A percentile compares a stretch with the other conserved stretches of the same genome.
Evolutionary conservation across 2,797 vertebrate species (phyloP).

Genomic region (Leptoclinus maculatus): DNA sequence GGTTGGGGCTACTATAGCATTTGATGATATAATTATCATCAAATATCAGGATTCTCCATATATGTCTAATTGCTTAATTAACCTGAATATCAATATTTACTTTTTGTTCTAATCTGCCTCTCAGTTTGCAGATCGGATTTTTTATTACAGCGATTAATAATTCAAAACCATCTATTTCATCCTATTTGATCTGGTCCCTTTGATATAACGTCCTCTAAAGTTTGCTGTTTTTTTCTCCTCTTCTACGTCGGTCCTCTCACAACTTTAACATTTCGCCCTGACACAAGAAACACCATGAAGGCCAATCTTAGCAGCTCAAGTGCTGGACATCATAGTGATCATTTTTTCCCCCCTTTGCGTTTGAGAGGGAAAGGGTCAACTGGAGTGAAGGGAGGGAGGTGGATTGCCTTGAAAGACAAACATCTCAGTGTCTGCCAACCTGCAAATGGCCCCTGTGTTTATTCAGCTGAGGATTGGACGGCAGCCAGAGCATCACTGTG

Average conservation of each 20-base stretch:
- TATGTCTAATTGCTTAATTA: slow-evolving; percentile 67
- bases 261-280: slow-evolving; percentile 37
- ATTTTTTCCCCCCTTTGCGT: slow-evolving; percentile 55
- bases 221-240: slow-evolving; percentile 12
- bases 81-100: slow-evolving; percentile 56
- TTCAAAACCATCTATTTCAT: slow-evolving; percentile 50
- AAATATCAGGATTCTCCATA: slow-evolving; percentile 57
- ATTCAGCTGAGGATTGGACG: slow-evolving; percentile 91
- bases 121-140: slow-evolving; percentile 58
- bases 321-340: slow-evolving; percentile 25
- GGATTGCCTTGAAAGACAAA: slow-evolving; percentile 79
- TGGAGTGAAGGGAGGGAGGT: slow-evolving; percentile 56
- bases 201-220: slow-evolving; percentile 51
- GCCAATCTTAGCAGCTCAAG: slow-evolving; percentile 24
- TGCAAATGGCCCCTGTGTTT: slow-evolving; percentile 89
- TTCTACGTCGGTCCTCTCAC: not conserved
- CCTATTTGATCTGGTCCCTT: slow-evolving; percentile 48
- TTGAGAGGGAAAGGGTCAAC: slow-evolving; percentile 57
- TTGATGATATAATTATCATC: slow-evolving; percentile 48
- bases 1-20: not conserved
- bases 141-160: slow-evolving; percentile 51
- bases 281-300: slow-evolving; percentile 44
- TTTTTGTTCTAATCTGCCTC: slow-evolving; percentile 56
- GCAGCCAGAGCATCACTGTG: slow-evolving; percentile 88
- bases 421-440: slow-evolving; percentile 82